Evolutionary conservation across 1,140 invertebrate species (phyloP).

Genomic region (Drosophila ironensis): DNA sequence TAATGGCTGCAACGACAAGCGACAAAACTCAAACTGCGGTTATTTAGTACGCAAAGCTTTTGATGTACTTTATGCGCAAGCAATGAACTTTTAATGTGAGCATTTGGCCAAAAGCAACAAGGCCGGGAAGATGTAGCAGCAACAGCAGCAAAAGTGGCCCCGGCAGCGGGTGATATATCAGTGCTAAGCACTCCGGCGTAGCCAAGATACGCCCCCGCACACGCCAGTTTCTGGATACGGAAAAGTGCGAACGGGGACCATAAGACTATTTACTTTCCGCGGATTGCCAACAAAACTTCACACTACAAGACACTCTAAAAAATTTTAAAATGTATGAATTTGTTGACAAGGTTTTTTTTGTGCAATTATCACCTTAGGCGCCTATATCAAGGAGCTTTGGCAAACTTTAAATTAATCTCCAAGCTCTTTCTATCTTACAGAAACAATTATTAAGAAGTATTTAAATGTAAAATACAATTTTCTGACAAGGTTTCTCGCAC

Average conservation of each 20-base stretch:
- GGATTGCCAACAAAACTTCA: background rate
- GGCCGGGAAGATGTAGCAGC: conserved; percentile 2
- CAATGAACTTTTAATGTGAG: conserved; percentile 79
- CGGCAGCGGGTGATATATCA: conserved; percentile 65
- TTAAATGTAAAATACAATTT: too few species aligned
- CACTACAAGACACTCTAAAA: background rate
- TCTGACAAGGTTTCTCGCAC: too few species aligned
- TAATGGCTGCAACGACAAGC: conserved; percentile 77
- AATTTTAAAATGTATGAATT: too few species aligned
- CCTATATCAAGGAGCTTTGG: too few species aligned
- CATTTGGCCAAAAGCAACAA: conserved; percentile 57
- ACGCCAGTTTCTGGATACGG: background rate
- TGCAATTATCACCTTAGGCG: too few species aligned
- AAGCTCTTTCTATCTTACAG: too few species aligned
- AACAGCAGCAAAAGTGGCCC: conserved; percentile 21
- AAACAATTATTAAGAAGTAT: too few species aligned
- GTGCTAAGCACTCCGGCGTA: conserved; percentile 65
- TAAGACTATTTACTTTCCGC: conserved; percentile 26
- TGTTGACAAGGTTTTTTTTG: too few species aligned
- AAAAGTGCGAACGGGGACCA: conserved; percentile 12
- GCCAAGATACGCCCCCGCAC: conserved; percentile 25
- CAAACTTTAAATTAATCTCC: too few species aligned
- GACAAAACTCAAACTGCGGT: conserved; percentile 73
- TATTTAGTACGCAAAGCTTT: conserved; percentile 73
- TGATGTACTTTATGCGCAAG: conserved; percentile 78